Evolutionary conservation across 2,888 invertebrate species (phyloP), one percentile per base, ranked within the genome.

Genomic region (Thereva nobilitata): DNA sequence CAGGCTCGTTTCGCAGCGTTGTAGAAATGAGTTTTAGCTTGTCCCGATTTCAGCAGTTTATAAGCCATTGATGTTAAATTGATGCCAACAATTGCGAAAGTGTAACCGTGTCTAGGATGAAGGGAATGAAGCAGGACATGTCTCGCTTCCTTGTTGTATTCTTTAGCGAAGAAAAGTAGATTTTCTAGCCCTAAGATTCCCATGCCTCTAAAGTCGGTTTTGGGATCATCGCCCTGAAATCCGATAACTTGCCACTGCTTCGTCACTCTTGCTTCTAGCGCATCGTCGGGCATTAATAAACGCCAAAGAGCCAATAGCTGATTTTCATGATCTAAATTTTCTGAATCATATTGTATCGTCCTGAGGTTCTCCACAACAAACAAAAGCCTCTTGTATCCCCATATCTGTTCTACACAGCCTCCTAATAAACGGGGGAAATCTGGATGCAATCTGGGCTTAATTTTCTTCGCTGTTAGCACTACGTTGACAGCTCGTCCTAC

Each of bases 121-220:
- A 88, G 86, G 0, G 96, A 95, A 78, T 94, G 94, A 12, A 90
- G 87, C 9, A 96, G 82, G 4, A 95, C 91, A 77, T 93, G 91
- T 61, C 86, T 86, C 2, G 95, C 91, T 10, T 90, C 87, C 73
- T 87, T 87, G 23, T 87, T 87, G 79, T 94, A 93, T 76, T 92
- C 90, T 42, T 85, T 85, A 37, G 93, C 90, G 82, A 97, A 95
- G 76, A 86, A 96, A 74, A 96, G 77, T 1, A 98, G 84, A 82
- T 97, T 97, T 74, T 97, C 93, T 54, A 99, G 82, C 6, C 97
- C 97, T 47, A 99, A 84, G 68, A 97, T 80, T 35, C 98, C 98
- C 97, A 98, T 98, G 69, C 98, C 98, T 61, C 98, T 88, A 77
- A 99, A 99, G 82, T 99, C 98, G 0, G 98, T 98, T 80, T 93